These are phyloP conservation scores for Thymallus thymallus DNA, from an alignment of 2,113 vertebrate genomes.

Conservation along the genomic window DNA sequence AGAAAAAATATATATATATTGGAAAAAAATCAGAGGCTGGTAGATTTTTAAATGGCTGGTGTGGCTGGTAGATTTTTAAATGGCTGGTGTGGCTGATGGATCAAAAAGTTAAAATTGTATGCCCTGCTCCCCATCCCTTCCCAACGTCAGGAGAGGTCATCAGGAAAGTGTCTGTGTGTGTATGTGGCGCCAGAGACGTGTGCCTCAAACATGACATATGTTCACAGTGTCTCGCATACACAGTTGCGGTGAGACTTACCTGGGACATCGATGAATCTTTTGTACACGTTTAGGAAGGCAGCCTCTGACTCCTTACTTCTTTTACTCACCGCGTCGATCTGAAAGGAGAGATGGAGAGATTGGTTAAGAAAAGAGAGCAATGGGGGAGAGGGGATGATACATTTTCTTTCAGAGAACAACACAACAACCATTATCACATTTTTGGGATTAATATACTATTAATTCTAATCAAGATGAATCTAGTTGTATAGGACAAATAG, in stretches of 20 bases:
- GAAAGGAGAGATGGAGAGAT: conserved; percentile 33
- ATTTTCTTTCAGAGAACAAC: not conserved
- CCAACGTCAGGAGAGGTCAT: conserved; percentile 17
- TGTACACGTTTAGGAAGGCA: conserved; percentile 91
- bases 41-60: too few species aligned
- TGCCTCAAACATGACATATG: conserved; percentile 48
- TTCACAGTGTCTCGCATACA: conserved; percentile 27
- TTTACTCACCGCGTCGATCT: conserved; percentile 90
- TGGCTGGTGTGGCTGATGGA: too few species aligned
- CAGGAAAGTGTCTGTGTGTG: conserved; percentile 2
- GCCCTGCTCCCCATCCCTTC: not conserved
- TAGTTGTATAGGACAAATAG: too few species aligned
- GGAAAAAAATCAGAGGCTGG: too few species aligned
- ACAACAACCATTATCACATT: conserved; percentile 4
- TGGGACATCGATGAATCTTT: conserved; percentile 91
- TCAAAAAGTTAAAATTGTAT: too few species aligned
- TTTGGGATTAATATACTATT: too few species aligned
- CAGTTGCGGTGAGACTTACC: conserved; percentile 69
- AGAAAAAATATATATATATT: too few species aligned
- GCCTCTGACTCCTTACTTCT: conserved; percentile 92
- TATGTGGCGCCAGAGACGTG: conserved; percentile 27
- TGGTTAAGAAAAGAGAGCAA: not conserved
- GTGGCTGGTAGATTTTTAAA: too few species aligned
- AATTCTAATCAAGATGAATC: too few species aligned
- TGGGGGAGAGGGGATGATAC: not conserved